Percentiles rank a stretch among this genome's conserved stretches.
These are phyloP conservation scores for Melitaea cinxia DNA, from an alignment of 1,140 invertebrate genomes.

Conservation along the genomic window DNA sequence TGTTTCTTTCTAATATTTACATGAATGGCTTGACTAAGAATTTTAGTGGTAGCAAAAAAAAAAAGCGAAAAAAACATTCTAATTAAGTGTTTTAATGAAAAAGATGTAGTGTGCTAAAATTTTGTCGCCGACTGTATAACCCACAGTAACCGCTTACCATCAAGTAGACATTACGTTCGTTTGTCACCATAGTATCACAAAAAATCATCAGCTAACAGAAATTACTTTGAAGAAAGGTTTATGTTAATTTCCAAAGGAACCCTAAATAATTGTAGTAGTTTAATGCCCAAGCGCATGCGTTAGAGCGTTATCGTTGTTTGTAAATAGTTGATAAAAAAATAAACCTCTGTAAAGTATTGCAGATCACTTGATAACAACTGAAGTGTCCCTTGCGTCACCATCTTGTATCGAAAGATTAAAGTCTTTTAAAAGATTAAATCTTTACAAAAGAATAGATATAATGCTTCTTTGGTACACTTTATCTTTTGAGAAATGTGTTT, in stretches of 20 bases:
- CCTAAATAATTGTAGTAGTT: constrained; percentile 4
- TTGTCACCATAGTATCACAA: not conserved
- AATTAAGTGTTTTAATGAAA: too few species aligned
- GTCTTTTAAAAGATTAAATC: constrained; percentile 3
- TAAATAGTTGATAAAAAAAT: constrained; percentile 28
- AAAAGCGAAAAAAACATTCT: too few species aligned
- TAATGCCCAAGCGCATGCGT: constrained; percentile 26
- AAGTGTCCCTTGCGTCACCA: constrained; percentile 10
- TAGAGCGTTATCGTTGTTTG: constrained; percentile 36
- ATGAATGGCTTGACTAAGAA: too few species aligned
- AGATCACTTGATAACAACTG: constrained; percentile 6
- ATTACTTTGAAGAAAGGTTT: not conserved
- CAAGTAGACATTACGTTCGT: not conserved
- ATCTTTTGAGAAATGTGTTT: not conserved
- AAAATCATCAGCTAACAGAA: too few species aligned
- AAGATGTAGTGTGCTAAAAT: too few species aligned
- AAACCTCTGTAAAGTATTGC: constrained; percentile 1
- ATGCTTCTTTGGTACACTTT: not conserved
- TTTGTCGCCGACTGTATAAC: too few species aligned
- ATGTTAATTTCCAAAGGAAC: constrained; percentile 2
- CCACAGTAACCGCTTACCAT: too few species aligned
- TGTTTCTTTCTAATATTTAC: too few species aligned
- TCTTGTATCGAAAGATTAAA: not conserved
- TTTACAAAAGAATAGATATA: not conserved
- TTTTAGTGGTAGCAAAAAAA: too few species aligned